Evolutionary conservation across 2,113 vertebrate genomes (phyloP).

Genomic region (Otis tarda): DNA sequence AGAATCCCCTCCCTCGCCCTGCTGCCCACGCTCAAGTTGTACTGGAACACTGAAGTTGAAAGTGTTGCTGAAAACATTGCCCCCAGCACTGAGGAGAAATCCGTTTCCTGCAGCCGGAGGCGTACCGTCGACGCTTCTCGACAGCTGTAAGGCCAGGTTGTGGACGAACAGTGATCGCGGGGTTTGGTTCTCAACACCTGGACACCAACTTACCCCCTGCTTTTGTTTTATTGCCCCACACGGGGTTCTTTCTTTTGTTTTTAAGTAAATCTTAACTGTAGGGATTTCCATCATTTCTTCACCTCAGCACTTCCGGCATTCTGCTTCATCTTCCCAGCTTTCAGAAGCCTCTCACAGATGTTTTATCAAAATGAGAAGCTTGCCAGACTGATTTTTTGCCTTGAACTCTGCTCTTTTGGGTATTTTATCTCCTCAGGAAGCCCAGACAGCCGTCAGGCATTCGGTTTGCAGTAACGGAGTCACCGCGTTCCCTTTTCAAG

Average conservation of each 20-base stretch:
- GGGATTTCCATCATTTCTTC: not conserved
- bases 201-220: not conserved
- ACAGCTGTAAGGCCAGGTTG: not conserved
- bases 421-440: too few relatives aligned
- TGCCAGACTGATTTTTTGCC: not conserved
- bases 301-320: not conserved
- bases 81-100: not conserved
- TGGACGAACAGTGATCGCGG: too few relatives aligned
- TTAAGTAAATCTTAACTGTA: not conserved
- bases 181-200: not conserved
- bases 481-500: not conserved
- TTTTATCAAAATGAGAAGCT: too few relatives aligned
- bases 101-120: too few relatives aligned
- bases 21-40: too few relatives aligned
- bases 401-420: not conserved
- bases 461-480: not conserved
- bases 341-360: not conserved
- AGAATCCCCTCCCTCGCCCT: too few relatives aligned
- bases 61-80: not conserved
- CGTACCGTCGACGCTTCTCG: fast-evolving
- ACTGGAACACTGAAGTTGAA: not conserved
- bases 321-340: not conserved
- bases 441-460: too few relatives aligned
- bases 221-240: not conserved
- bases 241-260: fast-evolving